These are phyloP conservation scores for Serrognathus titanus DNA, from an alignment of 2,888 invertebrate species.

Conservation along the genomic window DNA sequence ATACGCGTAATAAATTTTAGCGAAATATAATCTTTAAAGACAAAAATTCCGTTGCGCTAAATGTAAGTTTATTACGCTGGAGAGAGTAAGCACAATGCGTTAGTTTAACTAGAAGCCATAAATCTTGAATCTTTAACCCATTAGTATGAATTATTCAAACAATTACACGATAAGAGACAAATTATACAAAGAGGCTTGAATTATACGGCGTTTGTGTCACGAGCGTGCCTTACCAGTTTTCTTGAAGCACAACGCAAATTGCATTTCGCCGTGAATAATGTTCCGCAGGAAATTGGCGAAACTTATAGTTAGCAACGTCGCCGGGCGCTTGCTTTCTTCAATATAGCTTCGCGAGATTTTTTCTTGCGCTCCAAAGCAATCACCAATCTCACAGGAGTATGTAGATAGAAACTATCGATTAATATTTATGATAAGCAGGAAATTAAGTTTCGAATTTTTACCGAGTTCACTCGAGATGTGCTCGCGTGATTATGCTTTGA, in stretches of 20 bases:
- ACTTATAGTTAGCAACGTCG: not conserved
- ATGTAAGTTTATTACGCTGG: conserved; percentile 10
- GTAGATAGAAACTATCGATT: conserved; percentile 23
- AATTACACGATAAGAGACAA: conserved; percentile 50
- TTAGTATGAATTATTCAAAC: conserved; percentile 50
- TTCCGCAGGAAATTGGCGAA: conserved; percentile 17
- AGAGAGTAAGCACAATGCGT: conserved; percentile 7
- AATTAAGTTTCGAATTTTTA: conserved; percentile 20
- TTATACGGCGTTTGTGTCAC: conserved; percentile 44
- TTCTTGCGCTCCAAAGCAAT: conserved; percentile 16
- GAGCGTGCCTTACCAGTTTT: conserved; percentile 42
- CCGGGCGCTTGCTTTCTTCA: too few species aligned
- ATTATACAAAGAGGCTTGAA: conserved; percentile 46
- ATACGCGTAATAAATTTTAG: conserved; percentile 8
- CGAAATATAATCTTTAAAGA: conserved; percentile 11
- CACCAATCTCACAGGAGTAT: conserved; percentile 11
- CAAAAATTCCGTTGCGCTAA: conserved; percentile 13
- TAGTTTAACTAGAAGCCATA: conserved; percentile 23
- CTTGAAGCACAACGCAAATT: conserved; percentile 7
- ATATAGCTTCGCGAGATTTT: not conserved
- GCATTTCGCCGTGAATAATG: conserved; percentile 4
- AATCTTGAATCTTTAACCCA: conserved; percentile 31
- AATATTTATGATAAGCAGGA: conserved; percentile 25
- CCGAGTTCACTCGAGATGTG: not conserved
- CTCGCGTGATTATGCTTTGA: conserved; percentile 2